Conservation (phyloP, 2,888 invertebrate genomes). For the Troides oblongomaculatus region DNA sequence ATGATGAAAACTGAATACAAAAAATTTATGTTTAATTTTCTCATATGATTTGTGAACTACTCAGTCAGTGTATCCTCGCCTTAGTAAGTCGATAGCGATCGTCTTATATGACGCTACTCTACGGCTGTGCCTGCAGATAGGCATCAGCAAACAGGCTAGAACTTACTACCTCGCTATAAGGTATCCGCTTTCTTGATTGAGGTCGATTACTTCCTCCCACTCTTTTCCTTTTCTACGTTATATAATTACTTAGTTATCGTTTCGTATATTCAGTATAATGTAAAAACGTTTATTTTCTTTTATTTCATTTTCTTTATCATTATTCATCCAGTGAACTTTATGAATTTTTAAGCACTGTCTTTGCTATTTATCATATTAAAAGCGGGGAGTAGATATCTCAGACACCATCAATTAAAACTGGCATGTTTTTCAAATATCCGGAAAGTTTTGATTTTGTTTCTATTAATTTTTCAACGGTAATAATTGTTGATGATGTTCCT, state of each 20-base stretch:
- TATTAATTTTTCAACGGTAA: too few species aligned
- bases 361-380: too few species aligned
- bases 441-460: too few species aligned
- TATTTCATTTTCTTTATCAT: too few species aligned
- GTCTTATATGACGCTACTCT: conserved; percentile 39
- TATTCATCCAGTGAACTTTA: too few species aligned
- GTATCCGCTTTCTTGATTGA: conserved; percentile 25
- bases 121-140: conserved; percentile 37
- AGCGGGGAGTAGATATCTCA: too few species aligned
- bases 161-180: conserved; percentile 32
- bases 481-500: too few species aligned
- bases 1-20: neutral
- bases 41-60: neutral
- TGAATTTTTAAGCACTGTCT: too few species aligned
- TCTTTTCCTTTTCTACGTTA: neutral
- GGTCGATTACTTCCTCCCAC: conserved; percentile 22
- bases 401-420: too few species aligned
- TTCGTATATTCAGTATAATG: neutral
- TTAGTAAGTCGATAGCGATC: conserved; percentile 25
- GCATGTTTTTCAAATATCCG: too few species aligned
- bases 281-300: neutral
- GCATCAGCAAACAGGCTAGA: conserved; percentile 46
- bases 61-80: conserved; percentile 8
- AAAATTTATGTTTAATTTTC: neutral
- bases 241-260: neutral